phyloP scores from a whole-genome alignment of 92 coral and sea anemone genomes.

The Nematostella vectensis region DNA sequence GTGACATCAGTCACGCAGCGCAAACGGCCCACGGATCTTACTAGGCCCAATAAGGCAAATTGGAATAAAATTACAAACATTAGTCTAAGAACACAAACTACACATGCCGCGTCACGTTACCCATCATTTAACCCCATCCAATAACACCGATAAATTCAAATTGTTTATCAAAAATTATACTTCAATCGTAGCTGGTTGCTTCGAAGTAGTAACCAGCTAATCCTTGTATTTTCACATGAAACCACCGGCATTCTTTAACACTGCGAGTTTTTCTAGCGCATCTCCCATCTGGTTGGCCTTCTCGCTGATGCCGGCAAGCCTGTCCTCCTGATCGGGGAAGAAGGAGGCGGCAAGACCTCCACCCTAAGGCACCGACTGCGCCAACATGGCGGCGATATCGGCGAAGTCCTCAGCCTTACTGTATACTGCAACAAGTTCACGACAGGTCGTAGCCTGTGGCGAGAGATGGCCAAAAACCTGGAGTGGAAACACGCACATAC shows the following conservation, averaged over 20 bases:
- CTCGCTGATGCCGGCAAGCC: constrained; percentile 93
- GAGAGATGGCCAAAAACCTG: constrained; percentile 65
- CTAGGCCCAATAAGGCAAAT: background rate
- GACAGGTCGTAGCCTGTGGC: constrained; percentile 81
- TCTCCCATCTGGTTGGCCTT: constrained; percentile 91
- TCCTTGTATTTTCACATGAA: too few species aligned
- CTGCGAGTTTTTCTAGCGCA: too few species aligned
- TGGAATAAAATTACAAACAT: too few species aligned
- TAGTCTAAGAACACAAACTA: too few species aligned
- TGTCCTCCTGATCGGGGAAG: constrained; percentile 89
- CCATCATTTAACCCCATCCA: too few species aligned
- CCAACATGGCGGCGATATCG: constrained; percentile 94
- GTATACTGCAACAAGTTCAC: constrained; percentile 95
- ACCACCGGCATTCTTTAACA: too few species aligned
- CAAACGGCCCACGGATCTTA: background rate
- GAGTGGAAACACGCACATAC: constrained; percentile 99
- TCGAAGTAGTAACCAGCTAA: too few species aligned
- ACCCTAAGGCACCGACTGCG: constrained; percentile 79
- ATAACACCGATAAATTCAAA: too few species aligned
- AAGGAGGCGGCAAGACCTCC: constrained; percentile 97
- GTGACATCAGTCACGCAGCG: background rate
- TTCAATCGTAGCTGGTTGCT: too few species aligned
- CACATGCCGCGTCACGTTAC: too few species aligned
- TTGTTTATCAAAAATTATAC: too few species aligned
- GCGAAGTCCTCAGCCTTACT: constrained; percentile 73